A percentile compares a stretch with the other conserved stretches of the same genome.
Evolutionary conservation across 2,888 invertebrate species (phyloP).

Genomic region (Steinernema hermaphroditum): DNA sequence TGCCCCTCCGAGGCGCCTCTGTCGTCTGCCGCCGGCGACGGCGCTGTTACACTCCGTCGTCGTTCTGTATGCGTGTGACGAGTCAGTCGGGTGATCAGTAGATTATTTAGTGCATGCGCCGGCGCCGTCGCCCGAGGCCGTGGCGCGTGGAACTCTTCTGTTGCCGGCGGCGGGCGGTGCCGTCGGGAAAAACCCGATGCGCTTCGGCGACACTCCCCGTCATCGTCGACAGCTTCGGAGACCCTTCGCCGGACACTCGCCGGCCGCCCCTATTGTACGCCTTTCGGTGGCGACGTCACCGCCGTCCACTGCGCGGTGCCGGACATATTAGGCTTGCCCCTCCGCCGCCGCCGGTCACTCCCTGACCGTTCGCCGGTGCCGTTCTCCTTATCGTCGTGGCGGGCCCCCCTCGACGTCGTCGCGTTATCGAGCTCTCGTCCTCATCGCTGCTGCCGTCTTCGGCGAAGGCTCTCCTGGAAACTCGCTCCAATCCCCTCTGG

Average conservation of each 20-base stretch:
- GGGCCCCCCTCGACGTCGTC: too few species aligned
- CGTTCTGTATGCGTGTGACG: constrained; percentile 21
- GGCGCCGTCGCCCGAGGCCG: constrained; percentile 19
- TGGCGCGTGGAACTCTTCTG: constrained; percentile 24
- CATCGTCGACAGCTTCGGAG: constrained; percentile 8
- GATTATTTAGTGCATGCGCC: constrained; percentile 14
- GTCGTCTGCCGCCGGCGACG: constrained; percentile 20
- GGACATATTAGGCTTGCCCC: too few species aligned
- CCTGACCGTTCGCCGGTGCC: too few species aligned
- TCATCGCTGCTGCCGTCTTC: background rate
- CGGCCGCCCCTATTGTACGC: too few species aligned
- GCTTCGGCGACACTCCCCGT: constrained; percentile 4
- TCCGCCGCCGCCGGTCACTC: too few species aligned
- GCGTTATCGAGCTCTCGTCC: too few species aligned
- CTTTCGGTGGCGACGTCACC: constrained; percentile 1
- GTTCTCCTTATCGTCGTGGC: too few species aligned
- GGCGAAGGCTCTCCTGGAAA: background rate
- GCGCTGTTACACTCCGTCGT: constrained; percentile 29
- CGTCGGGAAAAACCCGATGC: constrained; percentile 16
- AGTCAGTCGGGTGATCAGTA: constrained; percentile 28
- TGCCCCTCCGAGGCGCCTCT: background rate
- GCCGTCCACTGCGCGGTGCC: constrained; percentile 1
- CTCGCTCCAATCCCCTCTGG: background rate
- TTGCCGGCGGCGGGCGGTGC: constrained; percentile 12
- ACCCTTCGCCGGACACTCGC: background rate